phyloP scores from a whole-genome alignment of 2,888 invertebrate genomes.

The Lagria hirta region DNA sequence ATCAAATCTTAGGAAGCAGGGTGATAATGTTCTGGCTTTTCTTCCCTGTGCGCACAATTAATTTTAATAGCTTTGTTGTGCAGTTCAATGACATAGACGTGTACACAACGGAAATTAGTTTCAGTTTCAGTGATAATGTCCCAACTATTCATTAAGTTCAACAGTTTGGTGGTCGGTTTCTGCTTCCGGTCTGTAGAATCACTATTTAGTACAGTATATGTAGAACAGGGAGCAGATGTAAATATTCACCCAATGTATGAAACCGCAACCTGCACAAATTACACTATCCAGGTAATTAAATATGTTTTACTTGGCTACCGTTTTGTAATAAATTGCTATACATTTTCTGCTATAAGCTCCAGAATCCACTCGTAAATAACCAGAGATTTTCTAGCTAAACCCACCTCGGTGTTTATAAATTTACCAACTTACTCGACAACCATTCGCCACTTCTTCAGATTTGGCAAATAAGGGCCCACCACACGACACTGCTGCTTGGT shows the following conservation, averaged over 20 bases:
- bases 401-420: slow-evolving; percentile 13
- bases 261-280: slow-evolving; percentile 37
- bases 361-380: slow-evolving; percentile 32
- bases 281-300: slow-evolving; percentile 39
- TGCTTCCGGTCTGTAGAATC: slow-evolving; percentile 38
- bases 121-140: slow-evolving; percentile 44
- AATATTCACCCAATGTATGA: slow-evolving; percentile 40
- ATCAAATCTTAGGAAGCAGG: slow-evolving; percentile 11
- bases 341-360: slow-evolving; percentile 29
- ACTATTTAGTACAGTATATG: slow-evolving; percentile 36
- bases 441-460: not conserved
- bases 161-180: slow-evolving; percentile 39
- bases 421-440: slow-evolving; percentile 12
- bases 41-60: slow-evolving; percentile 31
- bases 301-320: slow-evolving; percentile 37
- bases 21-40: slow-evolving; percentile 19
- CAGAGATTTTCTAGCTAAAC: slow-evolving; percentile 25
- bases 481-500: too few relatives aligned
- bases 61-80: slow-evolving; percentile 37
- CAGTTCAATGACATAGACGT: slow-evolving; percentile 33
- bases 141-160: slow-evolving; percentile 45
- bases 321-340: slow-evolving; percentile 29
- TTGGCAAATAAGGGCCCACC: too few relatives aligned
- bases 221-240: slow-evolving; percentile 37
- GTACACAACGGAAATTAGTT: slow-evolving; percentile 44